phyloP scores from a whole-genome alignment of 64 coral and sea anemone genomes.

The Trachythela sp. region DNA sequence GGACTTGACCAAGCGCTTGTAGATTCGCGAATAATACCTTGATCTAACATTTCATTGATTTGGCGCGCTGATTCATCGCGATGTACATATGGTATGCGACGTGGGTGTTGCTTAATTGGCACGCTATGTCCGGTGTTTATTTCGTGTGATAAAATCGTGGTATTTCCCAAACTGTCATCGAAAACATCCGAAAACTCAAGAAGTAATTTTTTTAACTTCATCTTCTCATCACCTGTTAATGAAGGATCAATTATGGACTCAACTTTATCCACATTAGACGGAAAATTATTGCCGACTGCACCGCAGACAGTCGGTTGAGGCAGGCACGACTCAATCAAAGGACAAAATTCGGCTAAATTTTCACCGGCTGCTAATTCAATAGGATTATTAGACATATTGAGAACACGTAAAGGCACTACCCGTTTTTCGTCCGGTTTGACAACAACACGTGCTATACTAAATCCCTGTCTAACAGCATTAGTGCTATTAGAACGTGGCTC shows the following conservation, averaged over 20 bases:
- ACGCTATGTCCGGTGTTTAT: constrained; percentile 4
- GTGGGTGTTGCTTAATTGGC: constrained; percentile 1
- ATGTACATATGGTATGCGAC: background rate
- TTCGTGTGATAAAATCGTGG: constrained; percentile 19
- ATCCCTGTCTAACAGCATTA: too few relatives aligned
- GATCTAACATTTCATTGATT: background rate
- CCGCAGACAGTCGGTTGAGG: background rate
- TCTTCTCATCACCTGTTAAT: background rate
- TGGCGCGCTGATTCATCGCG: background rate
- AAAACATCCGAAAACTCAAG: constrained; percentile 33
- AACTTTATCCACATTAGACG: background rate
- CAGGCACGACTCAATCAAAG: constrained; percentile 1
- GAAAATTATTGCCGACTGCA: background rate
- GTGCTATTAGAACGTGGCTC: too few relatives aligned
- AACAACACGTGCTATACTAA: too few relatives aligned
- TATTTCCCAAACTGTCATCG: constrained; percentile 26
- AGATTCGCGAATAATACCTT: background rate
- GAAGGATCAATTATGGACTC: background rate
- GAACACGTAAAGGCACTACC: too few relatives aligned
- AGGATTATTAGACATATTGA: too few relatives aligned
- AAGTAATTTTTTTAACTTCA: constrained; percentile 7
- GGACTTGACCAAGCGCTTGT: too few relatives aligned
- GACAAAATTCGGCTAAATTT: constrained; percentile 41
- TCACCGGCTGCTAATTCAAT: too few relatives aligned
- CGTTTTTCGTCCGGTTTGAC: too few relatives aligned